Base-by-base conservation (phyloP, 2,113 vertebrate species). In the Chlamydotis undulata region DNA sequence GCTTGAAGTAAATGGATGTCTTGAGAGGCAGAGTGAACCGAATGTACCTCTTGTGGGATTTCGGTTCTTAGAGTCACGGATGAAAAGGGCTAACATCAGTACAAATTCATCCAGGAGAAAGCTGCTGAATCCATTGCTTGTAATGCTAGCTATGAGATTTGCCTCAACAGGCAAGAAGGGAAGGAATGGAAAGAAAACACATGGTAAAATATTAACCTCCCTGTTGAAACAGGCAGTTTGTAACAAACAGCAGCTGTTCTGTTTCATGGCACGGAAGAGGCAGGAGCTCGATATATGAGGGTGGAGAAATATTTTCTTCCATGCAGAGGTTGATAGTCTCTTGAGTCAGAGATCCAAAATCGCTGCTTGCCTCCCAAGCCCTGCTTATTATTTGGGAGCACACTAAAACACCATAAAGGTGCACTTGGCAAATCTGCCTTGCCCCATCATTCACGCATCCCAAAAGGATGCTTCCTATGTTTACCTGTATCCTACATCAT, bases 241-340 rank as follows among this genome's bases (percentile, higher is more conserved):
- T 80, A 93, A 93, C 91, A 96, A 97, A 96, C 89, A 95, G 68
- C 96, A 96, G 89, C 86, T 94, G 90, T 85, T 96, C 80, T 86
- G 26, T 92, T 94, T 81, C 45, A 43, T 86, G 73, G 76, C 69
- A 50, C 65, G 61, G 75, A 95, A 95, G 67, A 89, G 82, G 83
- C 73, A 84, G 84, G 33, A 95, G 73, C 83, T 89, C 31, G 70
- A 18, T 84, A 81, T 91, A 69, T 84, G 83, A 74, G 49, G 70
- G 68, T 19, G 21, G 81, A 92, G 90, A 89, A 92, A 50, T 80
- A 37, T 41, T 92, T 96, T 93, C 23, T 87, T 95, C 71, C 24
- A n/a, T 35, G n/a, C 53, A 73, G 56, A 91, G 24, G 70, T 15
- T 79, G 84, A 25, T 82, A 68, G 25, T 53, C 29, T 90, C 28